phyloP scores from a whole-genome alignment of 1,140 invertebrate species.

The Diorhabda carinulata region DNA sequence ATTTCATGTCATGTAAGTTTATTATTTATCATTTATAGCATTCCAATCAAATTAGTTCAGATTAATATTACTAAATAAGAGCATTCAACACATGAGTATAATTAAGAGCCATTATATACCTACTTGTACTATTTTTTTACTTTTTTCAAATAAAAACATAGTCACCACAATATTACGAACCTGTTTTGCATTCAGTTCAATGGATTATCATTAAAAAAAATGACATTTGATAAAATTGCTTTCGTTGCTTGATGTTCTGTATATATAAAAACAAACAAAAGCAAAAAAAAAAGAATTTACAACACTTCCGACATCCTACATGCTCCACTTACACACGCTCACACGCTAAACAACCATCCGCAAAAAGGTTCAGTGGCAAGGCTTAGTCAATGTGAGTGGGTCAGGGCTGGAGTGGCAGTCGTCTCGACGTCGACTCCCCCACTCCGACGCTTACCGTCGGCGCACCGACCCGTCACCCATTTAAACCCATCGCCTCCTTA shows the following conservation, averaged over 20 bases:
- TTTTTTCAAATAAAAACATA: too few species aligned
- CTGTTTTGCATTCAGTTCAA: too few species aligned
- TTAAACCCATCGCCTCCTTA: slow-evolving; percentile 34
- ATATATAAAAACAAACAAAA: background rate
- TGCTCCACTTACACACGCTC: background rate
- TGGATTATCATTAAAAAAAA: too few species aligned
- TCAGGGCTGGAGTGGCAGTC: slow-evolving; percentile 41
- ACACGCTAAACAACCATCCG: slow-evolving; percentile 4
- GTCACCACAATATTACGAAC: too few species aligned
- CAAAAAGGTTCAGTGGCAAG: slow-evolving; percentile 41
- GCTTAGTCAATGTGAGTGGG: slow-evolving; percentile 43
- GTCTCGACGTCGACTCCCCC: slow-evolving; percentile 37
- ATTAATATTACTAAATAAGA: too few species aligned
- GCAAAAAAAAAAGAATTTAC: slow-evolving; percentile 1
- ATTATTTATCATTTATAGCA: too few species aligned
- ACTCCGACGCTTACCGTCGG: slow-evolving; percentile 28
- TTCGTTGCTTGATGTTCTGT: background rate
- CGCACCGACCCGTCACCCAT: slow-evolving; percentile 34
- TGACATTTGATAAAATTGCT: background rate
- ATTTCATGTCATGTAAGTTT: too few species aligned
- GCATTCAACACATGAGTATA: too few species aligned
- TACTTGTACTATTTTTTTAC: too few species aligned
- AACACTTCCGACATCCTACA: background rate
- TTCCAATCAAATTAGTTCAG: too few species aligned
- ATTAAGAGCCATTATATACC: too few species aligned